Evolutionary conservation across 2,797 vertebrate genomes (phyloP), one percentile per base, ranked within the genome.

Genomic region (Momotus momota): DNA sequence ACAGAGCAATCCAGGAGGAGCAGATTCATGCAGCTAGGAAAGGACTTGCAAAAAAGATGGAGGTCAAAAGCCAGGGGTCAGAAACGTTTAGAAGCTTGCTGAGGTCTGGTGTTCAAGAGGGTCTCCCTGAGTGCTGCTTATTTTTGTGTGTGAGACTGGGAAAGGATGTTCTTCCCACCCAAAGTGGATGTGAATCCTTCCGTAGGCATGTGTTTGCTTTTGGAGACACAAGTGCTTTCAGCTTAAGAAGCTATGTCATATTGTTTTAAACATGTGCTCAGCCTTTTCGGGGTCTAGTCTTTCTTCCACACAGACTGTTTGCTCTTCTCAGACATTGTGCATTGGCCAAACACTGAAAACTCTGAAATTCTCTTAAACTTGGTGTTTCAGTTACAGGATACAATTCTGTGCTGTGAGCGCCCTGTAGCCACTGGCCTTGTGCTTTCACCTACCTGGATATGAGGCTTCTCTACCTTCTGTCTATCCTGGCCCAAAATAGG

Each of bases 401-500:
- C 2, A 52, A 49, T 78, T 80, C 54, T 45, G 16, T 55, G 19
- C 55, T 2, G 0, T 10, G 7, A 75, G 29, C 0, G 0, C 19
- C 67, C 43, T 35, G 43, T 10, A 75, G 40, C 5, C 14, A 10
- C 41, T 6, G n/a, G 4, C 9, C 21, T 72, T 54, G 12, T 77
- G 23, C 26, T 9, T 77, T 29, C 9, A 18, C 23, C 23, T 77
- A 11, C 13, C 21, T 48, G 52, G 31, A 22, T 46, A 66, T 2
- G 6, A 33, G 10, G 9, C 4, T 66, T 8, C 65, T 14, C 6
- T 26, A 12, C 40, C 14, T 69, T 70, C 43, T 29, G 48, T 25
- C n/a, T 48, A 27, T 14, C n/a, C 43, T 79, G 54, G 17, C 33
- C 45, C 49, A 18, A 31, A 9, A 2, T 3, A 5, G 10, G n/a